Percentiles rank a stretch among this genome's conserved stretches.
phyloP scores from a whole-genome alignment of 2,113 vertebrate species.

The Phalacrocorax brasilianus region DNA sequence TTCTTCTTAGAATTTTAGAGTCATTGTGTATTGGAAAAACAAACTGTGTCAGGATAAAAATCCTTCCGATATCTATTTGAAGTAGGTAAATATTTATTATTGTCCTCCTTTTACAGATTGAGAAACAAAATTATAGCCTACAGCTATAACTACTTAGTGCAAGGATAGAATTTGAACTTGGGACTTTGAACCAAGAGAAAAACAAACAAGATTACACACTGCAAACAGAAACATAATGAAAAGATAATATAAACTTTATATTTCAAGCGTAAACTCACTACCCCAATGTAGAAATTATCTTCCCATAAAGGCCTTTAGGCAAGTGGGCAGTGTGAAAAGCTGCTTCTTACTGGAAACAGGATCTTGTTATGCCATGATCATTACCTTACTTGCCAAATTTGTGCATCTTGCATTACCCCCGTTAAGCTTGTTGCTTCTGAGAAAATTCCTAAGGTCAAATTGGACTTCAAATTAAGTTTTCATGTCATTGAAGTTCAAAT shows the following conservation, averaged over 20 bases:
- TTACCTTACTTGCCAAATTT: background rate
- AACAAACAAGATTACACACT: background rate
- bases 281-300: background rate
- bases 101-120: background rate
- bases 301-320: background rate
- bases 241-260: constrained; percentile 3
- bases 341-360: background rate
- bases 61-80: background rate
- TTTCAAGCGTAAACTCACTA: background rate
- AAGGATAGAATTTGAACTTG: background rate
- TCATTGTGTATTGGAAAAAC: background rate
- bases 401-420: background rate
- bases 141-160: background rate
- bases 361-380: background rate
- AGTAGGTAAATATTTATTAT: constrained; percentile 19
- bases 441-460: background rate
- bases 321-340: background rate
- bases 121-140: background rate
- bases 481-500: background rate
- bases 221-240: background rate
- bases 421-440: background rate
- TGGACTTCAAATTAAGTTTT: background rate
- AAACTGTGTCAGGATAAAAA: background rate
- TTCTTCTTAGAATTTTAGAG: background rate
- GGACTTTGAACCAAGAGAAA: background rate